Percentiles rank a stretch among this genome's conserved stretches.
These are phyloP conservation scores for Lomographa bimaculata DNA, from an alignment of 2,888 invertebrate genomes.

Conservation along the genomic window DNA sequence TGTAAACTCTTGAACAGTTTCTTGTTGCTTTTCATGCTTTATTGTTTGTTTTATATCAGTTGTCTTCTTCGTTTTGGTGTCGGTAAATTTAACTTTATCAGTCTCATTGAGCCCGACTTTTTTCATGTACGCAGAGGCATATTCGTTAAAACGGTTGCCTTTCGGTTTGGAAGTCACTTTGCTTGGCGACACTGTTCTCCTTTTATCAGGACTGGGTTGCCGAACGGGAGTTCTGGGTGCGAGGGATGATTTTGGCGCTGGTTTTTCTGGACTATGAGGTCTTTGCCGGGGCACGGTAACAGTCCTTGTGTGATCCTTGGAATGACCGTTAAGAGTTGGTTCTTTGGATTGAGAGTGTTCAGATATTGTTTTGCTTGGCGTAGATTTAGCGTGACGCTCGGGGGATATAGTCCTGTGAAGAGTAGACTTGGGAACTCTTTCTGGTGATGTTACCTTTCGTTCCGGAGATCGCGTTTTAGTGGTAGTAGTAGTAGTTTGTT, in stretches of 20 bases:
- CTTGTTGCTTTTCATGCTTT: slow-evolving; percentile 44
- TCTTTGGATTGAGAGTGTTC: slow-evolving; percentile 43
- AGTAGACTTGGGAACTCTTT: slow-evolving; percentile 41
- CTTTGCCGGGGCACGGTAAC: slow-evolving; percentile 42
- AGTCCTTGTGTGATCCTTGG: slow-evolving; percentile 46
- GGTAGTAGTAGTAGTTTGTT: slow-evolving; percentile 45
- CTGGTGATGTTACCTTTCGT: slow-evolving; percentile 45
- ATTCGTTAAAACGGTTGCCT: slow-evolving; percentile 70
- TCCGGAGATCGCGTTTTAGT: slow-evolving; percentile 52
- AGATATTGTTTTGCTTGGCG: slow-evolving; percentile 37
- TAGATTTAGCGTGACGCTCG: slow-evolving; percentile 44
- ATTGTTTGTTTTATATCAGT: slow-evolving; percentile 41
- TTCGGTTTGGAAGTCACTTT: slow-evolving; percentile 63
- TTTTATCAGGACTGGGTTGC: slow-evolving; percentile 69
- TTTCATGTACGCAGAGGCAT: slow-evolving; percentile 77
- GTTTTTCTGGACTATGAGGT: slow-evolving; percentile 62
- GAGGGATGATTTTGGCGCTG: slow-evolving; percentile 42
- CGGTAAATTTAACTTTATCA: slow-evolving; percentile 55
- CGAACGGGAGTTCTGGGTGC: slow-evolving; percentile 52
- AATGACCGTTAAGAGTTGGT: slow-evolving; percentile 50
- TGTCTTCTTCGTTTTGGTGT: slow-evolving; percentile 48
- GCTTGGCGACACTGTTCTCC: slow-evolving; percentile 62
- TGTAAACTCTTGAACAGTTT: slow-evolving; percentile 47
- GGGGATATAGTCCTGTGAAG: slow-evolving; percentile 50
- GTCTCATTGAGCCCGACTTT: slow-evolving; percentile 68